Conservation (phyloP, 2,797 vertebrate species). For the Cuniculus paca region DNA sequence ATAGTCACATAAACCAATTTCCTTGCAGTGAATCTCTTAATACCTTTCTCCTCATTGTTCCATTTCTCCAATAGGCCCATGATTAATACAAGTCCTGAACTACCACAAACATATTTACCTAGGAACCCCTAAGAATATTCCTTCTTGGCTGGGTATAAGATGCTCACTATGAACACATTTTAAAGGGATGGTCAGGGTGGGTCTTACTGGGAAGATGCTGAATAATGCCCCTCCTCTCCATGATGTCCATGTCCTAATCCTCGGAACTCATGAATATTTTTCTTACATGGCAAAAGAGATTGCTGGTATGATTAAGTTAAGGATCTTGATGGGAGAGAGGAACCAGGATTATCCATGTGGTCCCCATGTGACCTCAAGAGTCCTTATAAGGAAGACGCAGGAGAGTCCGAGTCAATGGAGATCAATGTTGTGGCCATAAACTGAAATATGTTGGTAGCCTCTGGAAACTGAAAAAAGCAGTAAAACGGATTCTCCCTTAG, state of each 20-base stretch:
- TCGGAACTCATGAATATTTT: neutral
- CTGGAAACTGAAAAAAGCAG: neutral
- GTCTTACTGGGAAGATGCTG: neutral
- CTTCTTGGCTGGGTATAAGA: neutral
- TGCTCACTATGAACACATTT: neutral
- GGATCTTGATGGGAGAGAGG: neutral
- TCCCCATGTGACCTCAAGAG: neutral
- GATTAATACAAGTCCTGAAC: neutral
- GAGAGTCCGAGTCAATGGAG: neutral
- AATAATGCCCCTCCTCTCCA: neutral
- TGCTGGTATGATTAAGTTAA: neutral
- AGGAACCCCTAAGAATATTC: neutral
- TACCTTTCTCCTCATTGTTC: neutral
- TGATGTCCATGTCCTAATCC: neutral
- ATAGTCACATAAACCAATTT: neutral
- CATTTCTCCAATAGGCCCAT: neutral
- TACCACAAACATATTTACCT: neutral
- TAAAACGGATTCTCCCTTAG: neutral
- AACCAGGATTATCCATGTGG: neutral
- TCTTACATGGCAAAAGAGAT: neutral
- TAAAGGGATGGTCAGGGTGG: neutral
- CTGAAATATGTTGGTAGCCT: neutral
- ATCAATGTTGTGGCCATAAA: neutral
- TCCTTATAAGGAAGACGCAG: neutral
- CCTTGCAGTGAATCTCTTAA: neutral